Evolutionary conservation across 2,888 invertebrate genomes (phyloP).

Genomic region (Caenorhabditis uteleia): DNA sequence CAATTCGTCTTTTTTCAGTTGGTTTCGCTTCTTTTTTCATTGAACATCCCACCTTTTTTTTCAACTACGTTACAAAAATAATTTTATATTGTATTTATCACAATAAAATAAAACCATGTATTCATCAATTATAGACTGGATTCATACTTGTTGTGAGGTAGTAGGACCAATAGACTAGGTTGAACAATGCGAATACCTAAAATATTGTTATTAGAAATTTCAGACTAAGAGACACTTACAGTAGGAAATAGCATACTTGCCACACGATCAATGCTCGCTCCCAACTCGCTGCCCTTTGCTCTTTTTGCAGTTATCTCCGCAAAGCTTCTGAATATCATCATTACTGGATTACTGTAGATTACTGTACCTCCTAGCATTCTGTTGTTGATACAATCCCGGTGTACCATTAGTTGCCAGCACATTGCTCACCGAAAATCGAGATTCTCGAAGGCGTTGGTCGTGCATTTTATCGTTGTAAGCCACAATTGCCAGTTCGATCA

Average conservation of each 20-base stretch:
- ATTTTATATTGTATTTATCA: too few relatives aligned
- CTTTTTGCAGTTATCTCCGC: conserved; percentile 31
- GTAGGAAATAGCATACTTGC: conserved; percentile 63
- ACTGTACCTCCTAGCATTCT: not conserved
- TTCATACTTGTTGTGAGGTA: conserved; percentile 47
- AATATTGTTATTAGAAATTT: conserved; percentile 1
- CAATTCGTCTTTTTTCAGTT: too few relatives aligned
- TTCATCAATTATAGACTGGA: conserved; percentile 13
- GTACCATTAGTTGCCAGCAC: conserved; percentile 2
- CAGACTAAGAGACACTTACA: conserved; percentile 30
- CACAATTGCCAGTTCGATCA: conserved; percentile 67
- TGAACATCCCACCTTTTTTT: too few relatives aligned
- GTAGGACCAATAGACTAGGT: conserved; percentile 62
- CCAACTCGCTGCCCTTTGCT: conserved; percentile 52
- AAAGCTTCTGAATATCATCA: conserved; percentile 40
- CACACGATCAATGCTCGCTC: conserved; percentile 61
- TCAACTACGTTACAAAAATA: too few relatives aligned
- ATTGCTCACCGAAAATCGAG: conserved; percentile 26
- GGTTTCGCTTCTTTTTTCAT: too few relatives aligned
- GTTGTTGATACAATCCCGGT: not conserved
- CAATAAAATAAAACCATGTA: too few relatives aligned
- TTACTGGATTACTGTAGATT: not conserved
- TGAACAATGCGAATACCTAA: conserved; percentile 62
- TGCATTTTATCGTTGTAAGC: conserved; percentile 68
- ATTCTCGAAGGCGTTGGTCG: conserved; percentile 51